Conservation (phyloP, 2,797 vertebrate species). For the Alfaro cultratus region DNA sequence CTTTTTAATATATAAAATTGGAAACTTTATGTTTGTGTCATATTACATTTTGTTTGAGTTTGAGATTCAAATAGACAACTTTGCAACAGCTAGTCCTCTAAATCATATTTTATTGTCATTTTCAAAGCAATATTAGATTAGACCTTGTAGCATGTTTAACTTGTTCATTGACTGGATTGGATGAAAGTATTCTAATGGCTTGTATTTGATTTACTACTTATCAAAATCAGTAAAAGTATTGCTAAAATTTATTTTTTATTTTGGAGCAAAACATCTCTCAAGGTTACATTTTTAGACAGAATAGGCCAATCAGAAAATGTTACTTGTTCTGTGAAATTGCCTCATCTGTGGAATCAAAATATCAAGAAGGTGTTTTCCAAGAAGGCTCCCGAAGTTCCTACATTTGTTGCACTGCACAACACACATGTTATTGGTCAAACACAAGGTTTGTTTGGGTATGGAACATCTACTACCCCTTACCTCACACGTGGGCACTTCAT, state of each 20-base stretch:
- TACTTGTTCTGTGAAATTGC: conserved; percentile 50
- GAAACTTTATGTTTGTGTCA: neutral
- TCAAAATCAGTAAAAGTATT: neutral
- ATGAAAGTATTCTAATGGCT: neutral
- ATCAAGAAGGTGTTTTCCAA: conserved; percentile 58
- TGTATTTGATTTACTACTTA: neutral
- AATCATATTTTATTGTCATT: neutral
- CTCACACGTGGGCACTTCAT: conserved; percentile 57
- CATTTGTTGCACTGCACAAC: conserved; percentile 71
- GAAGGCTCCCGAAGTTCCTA: conserved; percentile 54
- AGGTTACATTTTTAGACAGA: neutral
- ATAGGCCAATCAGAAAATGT: conserved; percentile 13
- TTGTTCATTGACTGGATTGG: neutral
- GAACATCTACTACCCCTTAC: conserved; percentile 53
- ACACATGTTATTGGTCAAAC: conserved; percentile 76
- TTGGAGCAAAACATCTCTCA: neutral
- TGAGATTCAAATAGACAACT: neutral
- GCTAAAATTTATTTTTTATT: neutral
- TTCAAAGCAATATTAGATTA: neutral
- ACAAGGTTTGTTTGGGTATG: conserved; percentile 73
- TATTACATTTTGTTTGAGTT: neutral
- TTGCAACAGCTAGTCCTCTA: neutral
- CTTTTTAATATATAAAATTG: neutral
- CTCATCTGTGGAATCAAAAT: conserved; percentile 45
- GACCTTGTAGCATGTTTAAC: neutral